Base-by-base conservation (phyloP, 2,113 vertebrate genomes). In the Lynx canadensis region DNA sequence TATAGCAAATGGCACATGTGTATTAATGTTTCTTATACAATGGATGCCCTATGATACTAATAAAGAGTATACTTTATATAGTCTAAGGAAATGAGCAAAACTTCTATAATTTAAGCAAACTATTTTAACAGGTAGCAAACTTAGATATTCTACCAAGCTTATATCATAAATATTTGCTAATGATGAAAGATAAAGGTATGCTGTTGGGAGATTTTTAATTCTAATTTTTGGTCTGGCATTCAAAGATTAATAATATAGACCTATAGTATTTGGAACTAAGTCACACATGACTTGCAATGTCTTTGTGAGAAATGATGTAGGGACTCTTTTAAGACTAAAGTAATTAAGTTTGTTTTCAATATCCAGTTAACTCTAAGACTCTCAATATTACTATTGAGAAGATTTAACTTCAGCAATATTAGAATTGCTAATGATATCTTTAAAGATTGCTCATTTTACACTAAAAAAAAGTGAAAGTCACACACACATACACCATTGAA, bases 201-300 rank as follows among this genome's bases (percentile, higher is more conserved):
- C 19, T 68, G 52, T 38, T 92, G 52, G 71, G 79, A 96, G 38
- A 29, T 36, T 79, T 94, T 89, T 86, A 96, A 93, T 96, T 73
- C 86, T 69, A 71, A 83, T 83, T 92, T 97, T 91, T 95, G 85
- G 31, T 65, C 57, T 93, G 79, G 80, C 94, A 93, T 96, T 95
- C 60, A 68, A 74, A 98, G 82, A 96, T 95, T 96, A 98, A 96
- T 97, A 96, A 87, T 96, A 96, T 33, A 92, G 89, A 92, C 81
- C 52, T 95, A 31, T 71, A 95, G 65, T 94, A 86, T 97, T 93
- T 96, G 74, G 69, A 95, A 94, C 19, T 33, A 71, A 98, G 95
- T 96, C 83, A 94, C 94, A 95, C 97, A 92, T 96, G 97, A 79
- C 97, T 96, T 82, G 92, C 91, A 71, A 82, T 89, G 97, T 91